A percentile compares a stretch with the other conserved stretches of the same genome.
Evolutionary conservation across 2,113 vertebrate species (phyloP).

Genomic region (Zapornia atra): DNA sequence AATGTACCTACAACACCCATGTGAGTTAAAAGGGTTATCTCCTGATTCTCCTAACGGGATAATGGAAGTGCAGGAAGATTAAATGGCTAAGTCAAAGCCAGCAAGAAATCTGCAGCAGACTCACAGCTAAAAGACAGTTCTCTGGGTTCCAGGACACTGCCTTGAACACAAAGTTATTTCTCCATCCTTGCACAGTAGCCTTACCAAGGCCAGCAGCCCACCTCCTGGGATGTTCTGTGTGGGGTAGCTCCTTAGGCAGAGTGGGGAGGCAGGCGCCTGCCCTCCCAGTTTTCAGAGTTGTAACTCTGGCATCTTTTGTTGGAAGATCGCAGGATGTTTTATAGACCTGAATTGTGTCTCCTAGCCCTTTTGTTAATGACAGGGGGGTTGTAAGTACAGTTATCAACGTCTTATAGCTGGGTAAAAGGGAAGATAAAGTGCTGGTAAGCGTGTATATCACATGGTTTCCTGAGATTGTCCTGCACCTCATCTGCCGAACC

Average conservation of each 20-base stretch:
- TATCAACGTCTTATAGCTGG: neutral
- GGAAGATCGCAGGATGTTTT: neutral
- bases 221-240: neutral
- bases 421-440: neutral
- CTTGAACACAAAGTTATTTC: neutral
- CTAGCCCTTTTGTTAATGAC: neutral
- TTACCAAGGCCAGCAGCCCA: neutral
- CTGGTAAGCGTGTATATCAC: neutral
- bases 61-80: slow-evolving; percentile 19
- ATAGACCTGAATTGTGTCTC: neutral
- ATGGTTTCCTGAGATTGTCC: neutral
- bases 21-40: slow-evolving; percentile 44
- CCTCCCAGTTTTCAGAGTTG: neutral
- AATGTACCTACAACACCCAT: slow-evolving; percentile 1
- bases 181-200: neutral
- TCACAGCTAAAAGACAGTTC: neutral
- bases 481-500: accelerated
- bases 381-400: neutral
- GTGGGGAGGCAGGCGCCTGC: neutral
- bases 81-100: neutral
- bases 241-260: neutral
- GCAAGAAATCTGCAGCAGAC: neutral
- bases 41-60: neutral
- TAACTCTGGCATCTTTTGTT: neutral
- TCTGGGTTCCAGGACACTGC: neutral